Base-by-base conservation (phyloP, 1,140 invertebrate species). In the Octopus bimaculoides region DNA sequence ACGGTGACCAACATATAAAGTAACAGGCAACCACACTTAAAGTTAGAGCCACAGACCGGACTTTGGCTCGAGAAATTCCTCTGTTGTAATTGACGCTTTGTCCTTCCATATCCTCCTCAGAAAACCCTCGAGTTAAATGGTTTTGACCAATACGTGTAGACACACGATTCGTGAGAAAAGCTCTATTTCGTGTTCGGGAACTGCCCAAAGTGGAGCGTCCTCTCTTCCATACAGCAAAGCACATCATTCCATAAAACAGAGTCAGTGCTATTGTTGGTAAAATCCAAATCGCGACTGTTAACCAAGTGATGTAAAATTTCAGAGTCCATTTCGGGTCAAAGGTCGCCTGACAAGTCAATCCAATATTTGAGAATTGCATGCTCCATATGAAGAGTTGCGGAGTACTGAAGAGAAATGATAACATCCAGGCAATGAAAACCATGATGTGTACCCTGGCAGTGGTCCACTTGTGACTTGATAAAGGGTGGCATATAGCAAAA, bases 1-100 rank as follows among this genome's bases (percentile, higher is more conserved):
- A 95, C 1, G 94, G 95, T 52, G 92, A 92, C 82, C 93, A 94
- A 79, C 94, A 94, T 26, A 93, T 89, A n/a, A 94, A 91, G 88
- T 95, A 95, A 83, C 94, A 93, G 69, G 91, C 84, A 78, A 95
- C 93, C 41, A 95, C 94, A 0, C 93, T 93, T 41, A 95, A 89
- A 0, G 94, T 95, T 83, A 95, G 92, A 82, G 94, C 94, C 4
- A 95, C 91, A 0, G 94, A 95, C 87, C 94, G 94, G 81, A 95
- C 93, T 89, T 94, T 94, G 14, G 87, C 85, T 61, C 83, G 76
- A 5, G 85, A 86, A 41, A 86, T 82, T 5, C 84, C 82, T 20
- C 82, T 81, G 20, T 76, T 82, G 10, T 54, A 54, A 53, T 80
- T 71, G 12, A 12, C 77, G 12, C 80, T 41, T 14, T 54, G 52